Percentiles rank a stretch among this genome's conserved stretches.
Evolutionary conservation across 2,888 invertebrate genomes (phyloP).

Genomic region (Lamproptera curius): DNA sequence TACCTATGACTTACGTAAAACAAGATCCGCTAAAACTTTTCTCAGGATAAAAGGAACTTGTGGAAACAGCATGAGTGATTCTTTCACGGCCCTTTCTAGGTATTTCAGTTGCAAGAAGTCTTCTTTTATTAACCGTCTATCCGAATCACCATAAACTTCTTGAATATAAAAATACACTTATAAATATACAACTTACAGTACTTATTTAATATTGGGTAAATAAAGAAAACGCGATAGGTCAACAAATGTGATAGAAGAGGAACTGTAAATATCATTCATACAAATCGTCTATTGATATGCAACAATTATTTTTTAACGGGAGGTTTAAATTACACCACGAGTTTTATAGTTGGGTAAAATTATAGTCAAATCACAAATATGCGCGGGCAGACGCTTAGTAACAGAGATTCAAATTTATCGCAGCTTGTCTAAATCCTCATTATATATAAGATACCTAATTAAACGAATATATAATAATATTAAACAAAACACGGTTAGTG

Average conservation of each 20-base stretch:
- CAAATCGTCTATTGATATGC: background rate
- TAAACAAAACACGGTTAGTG: no score
- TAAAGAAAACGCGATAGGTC: background rate
- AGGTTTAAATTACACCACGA: background rate
- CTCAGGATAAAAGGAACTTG: conserved; percentile 65
- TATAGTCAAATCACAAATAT: no score
- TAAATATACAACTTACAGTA: background rate
- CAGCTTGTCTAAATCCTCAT: no score
- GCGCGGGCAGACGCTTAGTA: no score
- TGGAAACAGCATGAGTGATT: conserved; percentile 58
- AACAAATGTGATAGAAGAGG: background rate
- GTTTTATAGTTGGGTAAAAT: no score
- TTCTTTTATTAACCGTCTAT: conserved; percentile 53
- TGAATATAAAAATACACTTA: conserved; percentile 39
- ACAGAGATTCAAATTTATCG: no score
- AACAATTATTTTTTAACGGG: background rate
- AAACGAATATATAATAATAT: no score
- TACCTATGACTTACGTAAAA: conserved; percentile 53
- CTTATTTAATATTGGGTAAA: background rate
- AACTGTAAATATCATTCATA: no score
- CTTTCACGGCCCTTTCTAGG: conserved; percentile 61
- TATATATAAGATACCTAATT: no score
- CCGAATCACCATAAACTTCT: conserved; percentile 53
- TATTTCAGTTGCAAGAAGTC: conserved; percentile 55
- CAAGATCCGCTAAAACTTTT: conserved; percentile 54